Percentiles rank a stretch among this genome's conserved stretches.
Evolutionary conservation across 1,140 invertebrate genomes (phyloP).

Genomic region (Tribolium castaneum): DNA sequence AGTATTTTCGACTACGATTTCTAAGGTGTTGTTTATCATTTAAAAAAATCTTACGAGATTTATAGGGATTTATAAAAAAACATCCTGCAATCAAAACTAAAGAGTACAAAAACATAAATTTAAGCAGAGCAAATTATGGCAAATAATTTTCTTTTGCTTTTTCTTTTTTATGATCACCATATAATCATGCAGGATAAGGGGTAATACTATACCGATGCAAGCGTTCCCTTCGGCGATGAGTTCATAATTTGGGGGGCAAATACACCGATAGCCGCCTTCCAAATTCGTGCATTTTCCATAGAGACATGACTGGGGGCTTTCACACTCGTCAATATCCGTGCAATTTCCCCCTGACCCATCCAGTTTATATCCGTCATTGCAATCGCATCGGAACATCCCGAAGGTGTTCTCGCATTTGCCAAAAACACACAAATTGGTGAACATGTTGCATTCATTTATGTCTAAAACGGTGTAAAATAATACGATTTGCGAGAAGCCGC

Average conservation of each 20-base stretch:
- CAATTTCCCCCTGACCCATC: conserved; percentile 77
- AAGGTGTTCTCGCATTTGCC: conserved; percentile 89
- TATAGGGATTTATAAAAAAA: no score
- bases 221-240: conserved; percentile 78
- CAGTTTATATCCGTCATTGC: conserved; percentile 85
- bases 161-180: no score
- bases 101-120: no score
- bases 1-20: no score
- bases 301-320: conserved; percentile 73
- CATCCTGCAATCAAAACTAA: no score
- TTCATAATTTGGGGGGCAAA: conserved; percentile 78
- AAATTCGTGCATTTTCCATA: conserved; percentile 86
- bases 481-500: not conserved
- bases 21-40: no score
- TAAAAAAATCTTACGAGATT: no score
- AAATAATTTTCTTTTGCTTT: no score
- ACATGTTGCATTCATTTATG: conserved; percentile 83
- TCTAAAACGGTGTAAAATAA: conserved; percentile 65
- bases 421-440: conserved; percentile 87
- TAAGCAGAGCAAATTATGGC: no score
- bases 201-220: conserved; percentile 85
- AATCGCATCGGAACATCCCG: conserved; percentile 89
- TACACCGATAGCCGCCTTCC: conserved; percentile 82
- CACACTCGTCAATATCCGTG: conserved; percentile 84
- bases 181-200: no score